Percentiles rank a stretch among this genome's conserved stretches.
Evolutionary conservation across 2,113 vertebrate species (phyloP).

Genomic region (Amazona vittata): DNA sequence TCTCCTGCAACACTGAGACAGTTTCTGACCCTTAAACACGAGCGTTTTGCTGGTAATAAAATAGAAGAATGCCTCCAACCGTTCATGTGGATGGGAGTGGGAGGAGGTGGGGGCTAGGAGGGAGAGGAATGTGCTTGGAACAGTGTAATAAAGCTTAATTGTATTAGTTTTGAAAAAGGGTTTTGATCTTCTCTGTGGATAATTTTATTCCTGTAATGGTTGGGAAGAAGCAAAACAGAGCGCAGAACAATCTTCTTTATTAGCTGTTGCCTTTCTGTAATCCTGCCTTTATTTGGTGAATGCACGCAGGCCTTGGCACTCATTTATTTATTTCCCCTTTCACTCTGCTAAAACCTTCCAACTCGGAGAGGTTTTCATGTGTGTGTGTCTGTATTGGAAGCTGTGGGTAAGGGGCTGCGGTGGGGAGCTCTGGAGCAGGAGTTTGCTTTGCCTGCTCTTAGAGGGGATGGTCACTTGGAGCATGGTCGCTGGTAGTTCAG

Average conservation of each 20-base stretch:
- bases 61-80: constrained; percentile 31
- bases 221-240: constrained; percentile 69
- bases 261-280: constrained; percentile 75
- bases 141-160: constrained; percentile 74
- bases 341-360: constrained; percentile 33
- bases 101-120: constrained; percentile 6
- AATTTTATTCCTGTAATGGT: constrained; percentile 73
- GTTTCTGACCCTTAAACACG: constrained; percentile 63
- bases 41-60: constrained; percentile 60
- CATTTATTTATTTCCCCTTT: constrained; percentile 62
- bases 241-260: constrained; percentile 72
- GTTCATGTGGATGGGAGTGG: constrained; percentile 26
- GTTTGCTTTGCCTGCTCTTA: neutral
- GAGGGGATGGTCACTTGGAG: neutral
- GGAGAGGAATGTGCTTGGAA: constrained; percentile 65
- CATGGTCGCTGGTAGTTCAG: neutral
- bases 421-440: neutral
- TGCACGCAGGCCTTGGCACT: constrained; percentile 69
- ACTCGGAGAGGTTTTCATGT: neutral
- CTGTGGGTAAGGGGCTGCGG: neutral
- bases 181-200: constrained; percentile 71
- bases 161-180: constrained; percentile 74
- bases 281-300: constrained; percentile 72
- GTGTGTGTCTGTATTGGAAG: neutral
- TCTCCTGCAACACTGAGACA: constrained; percentile 8